phyloP scores from a whole-genome alignment of 2,888 invertebrate species.

The Drosophila mimica region DNA sequence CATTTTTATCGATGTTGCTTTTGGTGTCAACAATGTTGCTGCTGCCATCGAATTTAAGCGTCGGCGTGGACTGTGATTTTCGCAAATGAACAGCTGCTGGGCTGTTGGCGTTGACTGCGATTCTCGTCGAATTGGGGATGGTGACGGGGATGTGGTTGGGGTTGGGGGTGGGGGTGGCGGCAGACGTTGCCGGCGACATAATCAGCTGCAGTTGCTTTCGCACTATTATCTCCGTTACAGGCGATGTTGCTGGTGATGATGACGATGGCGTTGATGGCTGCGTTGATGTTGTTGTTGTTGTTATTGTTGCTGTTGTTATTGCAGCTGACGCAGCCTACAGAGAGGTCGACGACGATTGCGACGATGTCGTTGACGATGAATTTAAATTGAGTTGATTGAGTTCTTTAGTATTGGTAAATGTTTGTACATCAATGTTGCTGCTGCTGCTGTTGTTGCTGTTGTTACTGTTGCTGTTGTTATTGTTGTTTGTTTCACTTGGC shows the following conservation, averaged over 20 bases:
- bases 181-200: constrained; percentile 55
- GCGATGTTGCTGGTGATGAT: constrained; percentile 32
- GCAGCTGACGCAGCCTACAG: constrained; percentile 49
- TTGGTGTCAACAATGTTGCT: constrained; percentile 36
- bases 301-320: constrained; percentile 34
- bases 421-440: constrained; percentile 66
- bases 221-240: constrained; percentile 22
- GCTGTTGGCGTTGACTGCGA: constrained; percentile 70
- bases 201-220: constrained; percentile 57
- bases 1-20: constrained; percentile 30
- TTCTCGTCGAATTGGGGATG: constrained; percentile 41
- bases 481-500: constrained; percentile 51
- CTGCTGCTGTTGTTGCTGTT: constrained; percentile 26
- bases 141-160: neutral
- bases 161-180: constrained; percentile 28
- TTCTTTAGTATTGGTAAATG: constrained; percentile 80
- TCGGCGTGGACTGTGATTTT: constrained; percentile 75
- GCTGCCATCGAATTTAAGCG: constrained; percentile 51
- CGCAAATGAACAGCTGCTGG: constrained; percentile 48
- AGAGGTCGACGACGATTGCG: constrained; percentile 54
- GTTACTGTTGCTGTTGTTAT: constrained; percentile 27
- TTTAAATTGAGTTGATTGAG: constrained; percentile 81
- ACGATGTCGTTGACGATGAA: constrained; percentile 61
- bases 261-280: constrained; percentile 2
- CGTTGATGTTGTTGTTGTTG: constrained; percentile 30